Conservation (phyloP, 2,113 vertebrate genomes). For the Xiphophorus couchianus region DNA sequence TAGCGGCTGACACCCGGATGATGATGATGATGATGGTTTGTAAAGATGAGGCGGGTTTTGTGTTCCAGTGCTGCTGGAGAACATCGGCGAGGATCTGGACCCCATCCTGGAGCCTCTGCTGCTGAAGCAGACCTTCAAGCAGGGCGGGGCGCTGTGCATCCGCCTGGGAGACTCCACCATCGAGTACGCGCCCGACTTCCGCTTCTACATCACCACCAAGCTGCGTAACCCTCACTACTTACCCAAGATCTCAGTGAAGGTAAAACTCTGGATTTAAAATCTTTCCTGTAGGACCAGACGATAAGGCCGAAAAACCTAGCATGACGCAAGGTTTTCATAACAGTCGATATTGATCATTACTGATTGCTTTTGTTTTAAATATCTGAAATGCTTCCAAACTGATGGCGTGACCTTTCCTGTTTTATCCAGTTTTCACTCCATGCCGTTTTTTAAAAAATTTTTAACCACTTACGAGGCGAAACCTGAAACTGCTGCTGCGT, state of each 20-base stretch:
- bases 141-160: slow-evolving; percentile 85
- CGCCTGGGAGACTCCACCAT: slow-evolving; percentile 87
- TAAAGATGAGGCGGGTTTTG: slow-evolving; percentile 1
- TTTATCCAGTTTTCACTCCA: no score
- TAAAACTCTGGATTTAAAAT: slow-evolving; percentile 21
- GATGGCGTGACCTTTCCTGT: no score
- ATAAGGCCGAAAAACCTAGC: no score
- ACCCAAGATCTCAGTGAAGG: slow-evolving; percentile 89
- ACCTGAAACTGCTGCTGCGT: no score
- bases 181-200: slow-evolving; percentile 87
- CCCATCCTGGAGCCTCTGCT: slow-evolving; percentile 89
- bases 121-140: slow-evolving; percentile 90
- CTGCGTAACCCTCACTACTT: slow-evolving; percentile 90
- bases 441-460: no score
- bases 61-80: slow-evolving; percentile 86
- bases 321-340: no score
- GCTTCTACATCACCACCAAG: slow-evolving; percentile 91
- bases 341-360: no score
- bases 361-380: no score
- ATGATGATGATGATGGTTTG: background rate
- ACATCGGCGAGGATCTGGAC: slow-evolving; percentile 89
- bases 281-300: background rate
- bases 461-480: no score
- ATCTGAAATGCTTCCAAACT: no score
- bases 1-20: background rate